phyloP scores from a whole-genome alignment of 2,797 vertebrate genomes.

The Busarellus nigricollis region DNA sequence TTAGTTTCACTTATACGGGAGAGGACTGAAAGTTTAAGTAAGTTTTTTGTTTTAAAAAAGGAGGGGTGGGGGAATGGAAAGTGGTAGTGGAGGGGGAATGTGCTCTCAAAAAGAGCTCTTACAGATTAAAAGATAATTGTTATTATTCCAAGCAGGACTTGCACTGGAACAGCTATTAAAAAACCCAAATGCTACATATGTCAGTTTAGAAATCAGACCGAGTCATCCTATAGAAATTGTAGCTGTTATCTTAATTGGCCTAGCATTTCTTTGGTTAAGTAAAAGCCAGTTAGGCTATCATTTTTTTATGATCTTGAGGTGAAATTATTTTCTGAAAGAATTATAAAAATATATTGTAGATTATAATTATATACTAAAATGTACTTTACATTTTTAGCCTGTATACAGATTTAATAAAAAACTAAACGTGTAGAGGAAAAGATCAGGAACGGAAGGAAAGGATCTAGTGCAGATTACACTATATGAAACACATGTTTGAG shows the following conservation, averaged over 20 bases:
- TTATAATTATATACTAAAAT: neutral
- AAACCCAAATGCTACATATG: neutral
- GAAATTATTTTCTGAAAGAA: neutral
- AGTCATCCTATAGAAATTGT: neutral
- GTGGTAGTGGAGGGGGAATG: neutral
- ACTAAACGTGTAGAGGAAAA: neutral
- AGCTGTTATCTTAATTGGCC: neutral
- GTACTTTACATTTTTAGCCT: neutral
- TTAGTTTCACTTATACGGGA: neutral
- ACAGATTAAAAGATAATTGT: neutral
- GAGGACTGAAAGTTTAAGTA: neutral
- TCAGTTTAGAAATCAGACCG: neutral
- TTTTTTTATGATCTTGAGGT: neutral
- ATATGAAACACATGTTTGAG: conserved; percentile 22
- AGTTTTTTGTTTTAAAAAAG: neutral
- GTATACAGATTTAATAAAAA: neutral
- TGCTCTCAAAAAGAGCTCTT: neutral
- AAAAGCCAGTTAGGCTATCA: neutral
- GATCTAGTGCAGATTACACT: conserved; percentile 11
- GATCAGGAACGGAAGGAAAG: conserved; percentile 26
- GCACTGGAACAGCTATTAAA: neutral
- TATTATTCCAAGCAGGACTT: neutral
- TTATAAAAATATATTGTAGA: neutral
- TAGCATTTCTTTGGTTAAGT: neutral
- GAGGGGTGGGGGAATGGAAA: neutral